Evolutionary conservation across 2,113 vertebrate species (phyloP), one percentile per base, ranked within the genome.

Genomic region (Nesogale talazaci): DNA sequence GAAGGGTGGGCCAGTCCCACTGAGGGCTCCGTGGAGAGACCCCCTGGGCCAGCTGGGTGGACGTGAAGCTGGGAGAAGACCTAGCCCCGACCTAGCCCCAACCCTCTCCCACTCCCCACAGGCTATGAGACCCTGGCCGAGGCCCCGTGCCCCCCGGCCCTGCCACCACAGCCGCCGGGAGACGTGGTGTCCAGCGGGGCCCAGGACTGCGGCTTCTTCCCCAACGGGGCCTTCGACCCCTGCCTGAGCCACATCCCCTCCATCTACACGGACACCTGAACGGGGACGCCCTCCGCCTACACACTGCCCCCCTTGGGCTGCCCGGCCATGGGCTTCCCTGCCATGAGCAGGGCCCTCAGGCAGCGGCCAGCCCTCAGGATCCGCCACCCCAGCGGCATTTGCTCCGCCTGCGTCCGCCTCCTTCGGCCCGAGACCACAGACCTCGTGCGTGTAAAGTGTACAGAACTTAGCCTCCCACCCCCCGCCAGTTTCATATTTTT

Each of bases 261-360:
- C 67, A 98, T 99, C 97, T 99, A 99, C 95, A 99, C 99, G 0
- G 99, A 99, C 95, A 99, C 99, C 97, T 99, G 98, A 98, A 93
- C 86, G 91, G 52, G 65, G 46, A 89, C 42, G 63, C 84, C 20
- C 20, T 20, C 3, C 8, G 0, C 27, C 57, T 3, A 25, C 59
- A 88, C 1, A 0, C 63, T 19, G 59, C 19, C 42, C 88, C 25
- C 0, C 91, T 36, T 1, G 17, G 2, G 1, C 12, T 0, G 3
- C 25, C 46, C 40, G 31, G 42, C 74, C 38, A 9, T 5, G 1
- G 23, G 74, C 25, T 42, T 59, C 27, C 69, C 67, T 1, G 46
- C 83, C 1, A 31, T 19, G 29, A n/a, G 59, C 23, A 0, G 0
- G 52, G 86, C 2, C 86, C 36, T 1, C 46, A 52, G 42, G 56